Base-by-base conservation (phyloP, 2,888 invertebrate species). In the Agrochola lychnidis region DNA sequence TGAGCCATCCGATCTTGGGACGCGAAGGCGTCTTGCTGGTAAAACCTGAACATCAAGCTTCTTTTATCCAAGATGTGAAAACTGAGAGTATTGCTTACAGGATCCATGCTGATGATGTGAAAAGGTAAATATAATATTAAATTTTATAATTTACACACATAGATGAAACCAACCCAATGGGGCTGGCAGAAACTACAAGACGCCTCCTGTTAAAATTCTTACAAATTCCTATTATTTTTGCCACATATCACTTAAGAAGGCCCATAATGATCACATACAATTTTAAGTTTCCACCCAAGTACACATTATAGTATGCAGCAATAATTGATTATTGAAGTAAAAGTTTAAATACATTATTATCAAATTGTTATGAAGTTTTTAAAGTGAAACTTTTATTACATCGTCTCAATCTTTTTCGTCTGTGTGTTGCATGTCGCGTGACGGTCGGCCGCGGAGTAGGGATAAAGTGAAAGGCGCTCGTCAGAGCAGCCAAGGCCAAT, bases 71-170 rank as follows among this genome's bases (percentile, higher is more conserved):
- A 4, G 87, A 92, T 0, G 83, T 97, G 42, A 87, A 91, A 0
- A 80, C 87, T 0, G 83, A 93, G n/a, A 89, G 89, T 0, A 96
- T 97, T 64, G 67, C 87, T 0, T 95, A 95, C 85, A 91, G 89
- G 63, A 89, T 97, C 3, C 94, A 96, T 72, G 88, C 94, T 40
- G 92, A 96, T 4, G 93, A 97, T 89, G 94, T 97, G 0, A 95
- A 97, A 85, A 87, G 89, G 97, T 97, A 90, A 94, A 92, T 45
- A 45, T 45, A 12, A 45, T 14, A 45, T 45, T 48, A 4, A 48
- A 45, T 45, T 66, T 51, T 30, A 14, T 7, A 14, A 16, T 30
- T 51, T 14, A 30, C 2, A 19, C 48, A 48, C 16, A 48, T 48
- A 66, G 3, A 25, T 16, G 45, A 19, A 19, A 6, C 14, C 19